Base-by-base conservation (phyloP, 2,113 vertebrate species). In the Pycnonotus jocosus region DNA sequence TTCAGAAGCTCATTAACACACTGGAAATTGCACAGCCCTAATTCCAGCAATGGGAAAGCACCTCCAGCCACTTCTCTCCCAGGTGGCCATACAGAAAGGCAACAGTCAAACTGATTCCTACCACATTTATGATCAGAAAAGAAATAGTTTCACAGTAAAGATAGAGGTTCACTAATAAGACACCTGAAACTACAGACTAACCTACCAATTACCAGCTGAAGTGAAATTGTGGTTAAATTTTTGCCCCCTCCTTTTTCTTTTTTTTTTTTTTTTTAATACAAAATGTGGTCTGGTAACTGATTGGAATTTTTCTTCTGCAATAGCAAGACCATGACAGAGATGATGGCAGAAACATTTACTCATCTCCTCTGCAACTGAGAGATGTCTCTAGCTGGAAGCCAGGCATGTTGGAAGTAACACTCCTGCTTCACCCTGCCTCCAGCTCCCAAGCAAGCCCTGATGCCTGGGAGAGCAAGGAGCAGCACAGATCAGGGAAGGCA, bases 281-380 rank as follows among this genome's bases (percentile, higher is more conserved):
- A 69, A 31, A n/a, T n/a, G 88, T 71, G 79, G 71, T 81, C 73
- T 91, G 84, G 87, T 79, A 95, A 96, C 92, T 93, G 86, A 95
- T 64, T 38, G 88, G 91, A 90, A 96, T 83, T 94, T 81, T 96
- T 62, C 53, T 79, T 73, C 86, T 60, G 80, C 35, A 53, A 71
- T 11, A 50, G 66, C 42, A 66, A 68, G 56, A 23, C 51, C 30
- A 12, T 9, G 31, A 66, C 25, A 65, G 70, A 87, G 79, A 76
- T 19, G 7, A 70, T 0, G 54, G 72, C 61, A 77, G 68, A 18
- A 80, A 73, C 8, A 5, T 77, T 81, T 42, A 53, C 69, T 81
- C 86, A 68, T 92, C 77, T 65, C 76, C 38, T 64, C 76, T 69
- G 40, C 38, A 65, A 44, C 24, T 18, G n/a, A 92, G 88, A 85